Base-by-base conservation (phyloP, 2,113 vertebrate genomes). In the Puntigrus tetrazona region DNA sequence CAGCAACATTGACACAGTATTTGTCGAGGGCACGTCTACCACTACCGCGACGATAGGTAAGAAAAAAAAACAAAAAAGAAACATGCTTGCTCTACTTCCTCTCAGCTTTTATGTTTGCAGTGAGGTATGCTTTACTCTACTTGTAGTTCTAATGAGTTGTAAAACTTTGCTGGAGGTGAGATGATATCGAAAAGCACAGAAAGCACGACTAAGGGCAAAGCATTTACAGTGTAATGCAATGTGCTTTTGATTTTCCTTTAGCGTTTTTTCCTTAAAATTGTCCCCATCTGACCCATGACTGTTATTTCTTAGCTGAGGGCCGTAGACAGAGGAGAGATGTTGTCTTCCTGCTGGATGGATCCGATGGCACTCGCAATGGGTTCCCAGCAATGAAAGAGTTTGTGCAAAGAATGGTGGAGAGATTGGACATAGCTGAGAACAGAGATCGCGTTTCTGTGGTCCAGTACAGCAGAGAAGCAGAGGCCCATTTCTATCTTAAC, bases 351-450 rank as follows among this genome's bases (percentile, higher is more conserved):
- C 43, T 90, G 47, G 87, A 89, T 83, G 88, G 85, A 38, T 89
- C 88, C 18, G 85, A 87, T 80, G 82, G 43, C 59, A 87, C 74
- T 77, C 79, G 78, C 0, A 93, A 92, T 0, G 93, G 92, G 4
- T 82, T 95, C 0, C 94, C 93, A 11, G 93, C 95, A n/a, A 94
- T 96, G 50, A 91, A 94, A 3, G 95, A 96, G 79, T 96, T 96
- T 75, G 87, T 96, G 61, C 47, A 83, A 50, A 85, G 55, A 82
- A 36, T 85, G 34, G 89, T 90, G 72, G 83, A 88, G 59, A 87
- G 31, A 45, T 72, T 91, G 20, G 52, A 84, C 47, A 73, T 91
- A 73, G 78, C 70, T 27, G 63, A 81, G 34, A 87, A 87, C 69
- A 73, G 81, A 82, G 90, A 91, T 72, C 84, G 85, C 7, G 75